Base-by-base conservation (phyloP, 1,140 invertebrate genomes). In the Pseudoatta argentina region DNA sequence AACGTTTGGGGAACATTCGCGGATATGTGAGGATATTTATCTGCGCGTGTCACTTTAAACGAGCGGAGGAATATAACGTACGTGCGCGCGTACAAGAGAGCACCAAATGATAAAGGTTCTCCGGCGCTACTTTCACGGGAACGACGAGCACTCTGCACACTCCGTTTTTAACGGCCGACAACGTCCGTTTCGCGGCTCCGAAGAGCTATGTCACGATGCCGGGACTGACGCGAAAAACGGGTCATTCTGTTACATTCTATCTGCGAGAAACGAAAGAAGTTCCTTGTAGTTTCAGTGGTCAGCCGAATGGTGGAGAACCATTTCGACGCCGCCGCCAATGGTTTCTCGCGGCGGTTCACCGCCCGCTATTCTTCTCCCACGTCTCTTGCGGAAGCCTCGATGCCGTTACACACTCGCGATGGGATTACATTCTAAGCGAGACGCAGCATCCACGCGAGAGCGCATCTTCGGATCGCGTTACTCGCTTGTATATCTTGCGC, bases 21-120 rank as follows among this genome's bases (percentile, higher is more conserved):
- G 79, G 69, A 61, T 75, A 82, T 73, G 69, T 59, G 67, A 24
- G 48, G 79, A 61, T 48, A 75, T 83, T 83, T 75, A 61, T 83
- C 79, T 83, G 79, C 79, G 79, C 24, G 69, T 83, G 79, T 83
- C 79, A 73, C 69, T 83, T 83, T 73, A 61, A 83, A 83, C 69
- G 79, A 73, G 55, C 39, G 55, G 12, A 34, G 39, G 55, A 61
- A 63, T 61, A 83, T 73, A 61, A 75, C 53, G 69, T 48, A 48
- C 67, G 27, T 21, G 44, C 44, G n/a, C 39, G 57, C 57, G 57
- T 57, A 39, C 53, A 66, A 78, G 76, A 78, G 67, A 78, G 53
- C 34, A 48, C 34, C 12, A 75, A 83, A 83, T 51, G 79, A 83
- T 55, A 75, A 73, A 75, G 64, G 14, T 71, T 71, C 64, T 14